phyloP scores from a whole-genome alignment of 2,113 vertebrate species.

The Galbula dea region DNA sequence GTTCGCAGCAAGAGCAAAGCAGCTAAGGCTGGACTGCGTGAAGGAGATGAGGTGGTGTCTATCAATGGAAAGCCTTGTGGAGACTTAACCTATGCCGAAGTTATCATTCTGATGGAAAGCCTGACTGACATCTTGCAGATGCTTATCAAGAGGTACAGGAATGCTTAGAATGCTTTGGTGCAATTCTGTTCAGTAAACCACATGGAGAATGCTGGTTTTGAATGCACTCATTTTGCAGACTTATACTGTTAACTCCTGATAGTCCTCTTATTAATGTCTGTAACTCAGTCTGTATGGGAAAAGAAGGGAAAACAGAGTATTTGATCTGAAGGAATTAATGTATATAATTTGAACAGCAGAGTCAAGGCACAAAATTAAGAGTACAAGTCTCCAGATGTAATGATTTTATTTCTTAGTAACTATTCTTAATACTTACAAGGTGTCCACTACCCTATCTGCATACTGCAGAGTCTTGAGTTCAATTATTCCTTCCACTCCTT shows the following conservation, averaged over 20 bases:
- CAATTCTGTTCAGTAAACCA: not conserved
- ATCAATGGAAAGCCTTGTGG: constrained; percentile 88
- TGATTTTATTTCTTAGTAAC: not conserved
- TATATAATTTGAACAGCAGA: not conserved
- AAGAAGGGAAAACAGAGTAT: not conserved
- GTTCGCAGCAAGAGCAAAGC: constrained; percentile 81
- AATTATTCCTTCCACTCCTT: not conserved
- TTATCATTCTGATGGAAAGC: constrained; percentile 80
- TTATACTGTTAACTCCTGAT: not conserved
- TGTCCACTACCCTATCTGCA: not conserved
- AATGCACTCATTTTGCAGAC: not conserved
- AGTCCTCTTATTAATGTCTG: not conserved
- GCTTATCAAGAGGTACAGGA: constrained; percentile 88
- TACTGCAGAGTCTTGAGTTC: not conserved
- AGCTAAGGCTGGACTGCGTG: constrained; percentile 81
- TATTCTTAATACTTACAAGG: not conserved
- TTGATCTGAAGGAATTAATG: not conserved
- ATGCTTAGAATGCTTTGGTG: not conserved
- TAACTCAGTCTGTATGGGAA: not conserved
- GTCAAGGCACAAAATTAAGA: not conserved
- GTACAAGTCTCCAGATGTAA: not conserved
- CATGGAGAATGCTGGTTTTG: not conserved
- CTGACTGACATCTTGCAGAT: constrained; percentile 85
- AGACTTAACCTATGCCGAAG: constrained; percentile 83
- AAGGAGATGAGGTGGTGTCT: constrained; percentile 89